Evolutionary conservation across 2,888 invertebrate genomes (phyloP).

Genomic region (Pyrocoelia pectoralis): DNA sequence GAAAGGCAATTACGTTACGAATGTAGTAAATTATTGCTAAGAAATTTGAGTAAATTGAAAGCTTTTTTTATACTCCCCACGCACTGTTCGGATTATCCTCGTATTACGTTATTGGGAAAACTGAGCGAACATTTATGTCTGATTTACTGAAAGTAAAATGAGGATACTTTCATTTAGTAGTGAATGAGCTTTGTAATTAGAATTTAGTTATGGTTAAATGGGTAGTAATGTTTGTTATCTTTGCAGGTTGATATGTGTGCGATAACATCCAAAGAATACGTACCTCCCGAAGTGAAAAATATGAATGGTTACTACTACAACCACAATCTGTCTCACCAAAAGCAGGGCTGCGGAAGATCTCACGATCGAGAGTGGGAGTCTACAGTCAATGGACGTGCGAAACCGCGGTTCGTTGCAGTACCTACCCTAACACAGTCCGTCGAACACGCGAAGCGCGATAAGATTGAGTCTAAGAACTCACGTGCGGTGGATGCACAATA

Average conservation of each 20-base stretch:
- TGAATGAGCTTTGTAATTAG: no score
- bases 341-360: slow-evolving; percentile 43
- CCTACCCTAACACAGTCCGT: slow-evolving; percentile 51
- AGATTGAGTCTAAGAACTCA: slow-evolving; percentile 31
- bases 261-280: slow-evolving; percentile 62
- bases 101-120: no score
- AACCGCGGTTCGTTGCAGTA: slow-evolving; percentile 46
- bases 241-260: slow-evolving; percentile 65
- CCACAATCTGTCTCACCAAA: slow-evolving; percentile 48
- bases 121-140: no score
- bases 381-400: slow-evolving; percentile 52
- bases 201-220: background rate
- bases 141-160: no score
- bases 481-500: slow-evolving; percentile 28
- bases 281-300: slow-evolving; percentile 53
- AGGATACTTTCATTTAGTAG: no score
- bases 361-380: slow-evolving; percentile 51
- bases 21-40: no score
- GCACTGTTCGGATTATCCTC: no score
- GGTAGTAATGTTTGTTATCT: slow-evolving; percentile 25
- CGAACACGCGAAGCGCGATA: slow-evolving; percentile 43
- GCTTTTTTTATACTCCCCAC: no score
- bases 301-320: slow-evolving; percentile 52
- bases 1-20: no score
- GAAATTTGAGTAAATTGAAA: no score